Base-by-base conservation (phyloP, 2,113 vertebrate genomes). In the Xiphias gladius region DNA sequence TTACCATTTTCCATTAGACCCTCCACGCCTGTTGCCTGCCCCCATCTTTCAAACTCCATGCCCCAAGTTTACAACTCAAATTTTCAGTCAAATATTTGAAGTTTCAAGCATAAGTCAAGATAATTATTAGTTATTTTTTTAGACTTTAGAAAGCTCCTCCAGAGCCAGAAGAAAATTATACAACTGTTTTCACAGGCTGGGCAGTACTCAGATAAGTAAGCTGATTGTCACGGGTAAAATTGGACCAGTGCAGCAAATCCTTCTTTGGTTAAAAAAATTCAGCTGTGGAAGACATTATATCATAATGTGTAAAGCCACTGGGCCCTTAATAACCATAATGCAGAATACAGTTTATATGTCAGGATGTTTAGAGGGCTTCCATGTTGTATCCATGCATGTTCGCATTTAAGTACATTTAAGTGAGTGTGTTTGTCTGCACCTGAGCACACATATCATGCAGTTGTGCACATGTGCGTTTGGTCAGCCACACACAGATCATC, bases 391-490 rank as follows among this genome's bases (percentile, higher is more conserved):
- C 26, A 62, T 78, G 78, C 32, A n/a, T n/a, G n/a, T n/a, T n/a
- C n/a, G n/a, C n/a, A 35, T 35, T 35, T 35, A 35, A 35, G 32
- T 72, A 35, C 37, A 30, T 73, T 55, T 43, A 14, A 55, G 20
- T 61, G 26, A 54, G 46, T 55, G 61, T 59, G 41, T 77, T 50
- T 61, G 16, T 52, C 32, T 65, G 37, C 52, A 55, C 58, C 64
- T 14, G 24, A 61, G 61, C n/a, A 28, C 55, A 32, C 12, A 52
- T n/a, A 22, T 28, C n/a, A 14, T 7, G 58, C 17, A 69, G 46
- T 55, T 39, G 69, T 37, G 6, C 12, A 1, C 62, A 72, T 66
- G 71, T 86, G 78, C 80, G 74, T 69, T 46, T 79, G 75, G 85
- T 87, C 52, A 82, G 24, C 48, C 5, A 0, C 24, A 0, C 74